Conservation (phyloP, 30 jellyfish, hydroid and myxozoan genomes). For the Nemopilema nomurai region DNA sequence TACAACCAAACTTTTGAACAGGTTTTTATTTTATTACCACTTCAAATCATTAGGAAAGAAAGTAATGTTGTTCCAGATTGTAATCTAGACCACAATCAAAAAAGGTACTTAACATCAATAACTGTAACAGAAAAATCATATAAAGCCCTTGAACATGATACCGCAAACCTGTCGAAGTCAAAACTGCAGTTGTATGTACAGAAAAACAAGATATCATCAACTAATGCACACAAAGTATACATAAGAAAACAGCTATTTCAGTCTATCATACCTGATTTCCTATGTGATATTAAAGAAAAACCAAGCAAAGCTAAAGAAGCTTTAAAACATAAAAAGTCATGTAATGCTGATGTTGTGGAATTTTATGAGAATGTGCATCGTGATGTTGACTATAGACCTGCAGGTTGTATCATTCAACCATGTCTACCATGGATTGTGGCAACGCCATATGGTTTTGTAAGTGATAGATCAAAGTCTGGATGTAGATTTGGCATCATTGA, state of each 20-base stretch:
- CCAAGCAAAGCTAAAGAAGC: neutral
- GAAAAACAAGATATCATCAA: neutral
- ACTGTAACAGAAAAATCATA: neutral
- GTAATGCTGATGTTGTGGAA: neutral
- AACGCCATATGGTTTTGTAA: neutral
- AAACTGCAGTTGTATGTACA: neutral
- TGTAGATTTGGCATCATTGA: neutral
- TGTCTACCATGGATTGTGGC: neutral
- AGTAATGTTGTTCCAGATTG: neutral
- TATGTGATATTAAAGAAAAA: neutral
- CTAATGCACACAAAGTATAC: neutral
- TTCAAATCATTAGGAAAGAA: neutral
- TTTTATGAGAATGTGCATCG: neutral
- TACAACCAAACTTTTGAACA: neutral
- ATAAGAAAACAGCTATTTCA: neutral
- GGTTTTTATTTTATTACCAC: neutral
- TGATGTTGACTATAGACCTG: neutral
- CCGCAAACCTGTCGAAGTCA: neutral
- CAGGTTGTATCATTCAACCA: neutral
- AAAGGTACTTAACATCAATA: neutral
- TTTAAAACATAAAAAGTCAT: neutral
- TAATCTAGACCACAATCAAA: neutral
- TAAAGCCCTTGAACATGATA: neutral
- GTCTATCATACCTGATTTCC: neutral
- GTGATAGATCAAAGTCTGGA: neutral